Conservation (phyloP, 2,888 invertebrate species). For the Latheticus oryzae region DNA sequence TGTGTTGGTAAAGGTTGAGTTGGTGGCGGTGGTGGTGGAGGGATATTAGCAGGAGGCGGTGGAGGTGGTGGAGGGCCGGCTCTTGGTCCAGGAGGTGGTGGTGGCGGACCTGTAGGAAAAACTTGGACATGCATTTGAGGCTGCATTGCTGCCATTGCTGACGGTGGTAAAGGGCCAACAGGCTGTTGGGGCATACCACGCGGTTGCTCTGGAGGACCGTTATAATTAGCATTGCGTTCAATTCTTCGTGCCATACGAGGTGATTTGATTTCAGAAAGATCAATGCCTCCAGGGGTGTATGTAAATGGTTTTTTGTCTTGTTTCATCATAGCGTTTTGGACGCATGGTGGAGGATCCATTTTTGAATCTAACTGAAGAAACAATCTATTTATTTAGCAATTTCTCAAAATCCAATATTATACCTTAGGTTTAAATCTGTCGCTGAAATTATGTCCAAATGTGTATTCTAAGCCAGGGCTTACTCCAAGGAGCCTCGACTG, state of each 20-base stretch:
- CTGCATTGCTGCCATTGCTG: constrained; percentile 72
- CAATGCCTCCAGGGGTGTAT: constrained; percentile 94
- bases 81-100: constrained; percentile 55
- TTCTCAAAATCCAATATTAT: too few species aligned
- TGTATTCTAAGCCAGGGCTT: constrained; percentile 49
- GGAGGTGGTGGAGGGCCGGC: constrained; percentile 56
- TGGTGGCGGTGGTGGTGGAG: constrained; percentile 68
- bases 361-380: constrained; percentile 51
- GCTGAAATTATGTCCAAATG: constrained; percentile 51
- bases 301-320: constrained; percentile 97
- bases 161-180: constrained; percentile 70
- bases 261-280: constrained; percentile 89
- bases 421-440: constrained; percentile 53
- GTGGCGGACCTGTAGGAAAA: constrained; percentile 59
- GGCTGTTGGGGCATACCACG: constrained; percentile 59
- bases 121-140: constrained; percentile 77
- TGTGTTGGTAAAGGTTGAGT: constrained; percentile 69
- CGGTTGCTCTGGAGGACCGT: constrained; percentile 72
- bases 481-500: constrained; percentile 51
- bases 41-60: constrained; percentile 69
- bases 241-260: constrained; percentile 89
- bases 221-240: constrained; percentile 77
- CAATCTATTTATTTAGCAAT: too few species aligned
- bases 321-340: constrained; percentile 94
- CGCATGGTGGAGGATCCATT: constrained; percentile 85